Evolutionary conservation across 2,797 vertebrate species (phyloP), one percentile per base, ranked within the genome.

Genomic region (Chelidonichthys spinosus): DNA sequence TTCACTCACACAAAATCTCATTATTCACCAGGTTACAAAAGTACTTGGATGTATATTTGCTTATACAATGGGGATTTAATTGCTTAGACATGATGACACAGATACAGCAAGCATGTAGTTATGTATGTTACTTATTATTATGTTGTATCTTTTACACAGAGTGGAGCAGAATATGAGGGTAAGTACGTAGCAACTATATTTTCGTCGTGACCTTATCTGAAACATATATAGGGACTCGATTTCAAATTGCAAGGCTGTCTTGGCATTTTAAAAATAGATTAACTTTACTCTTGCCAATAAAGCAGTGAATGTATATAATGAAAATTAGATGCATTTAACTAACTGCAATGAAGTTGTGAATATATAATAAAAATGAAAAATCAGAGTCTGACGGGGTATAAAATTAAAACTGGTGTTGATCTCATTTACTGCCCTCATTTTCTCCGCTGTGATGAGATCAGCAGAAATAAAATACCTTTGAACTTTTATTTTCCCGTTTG

Each of bases 391-490:
- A 25, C 25, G 25, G n/a, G 46, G 46, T 71, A 36, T 32, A 42
- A 47, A 13, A 44, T 37, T 25, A 35, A 56, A 58, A 67, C 43
- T 68, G 39, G 7, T 62, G 7, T 54, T 40, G 15, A 52, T 50
- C 14, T 63, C 7, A 44, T 50, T 63, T 17, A 63, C 52, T 70
- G 43, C 50, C 44, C 10, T 71, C 3, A 54, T 75, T 79, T 74
- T 35, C 33, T 73, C 11, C 8, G 3, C 33, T 52, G 17, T 44
- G 40, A 72, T 42, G 50, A 82, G 61, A 68, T 85, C n/a, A 81
- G 52, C 52, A 72, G 63, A 73, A 71, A 83, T 46, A 32, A 65
- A 69, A 79, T 46, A 60, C 39, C 54, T 76, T 33, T 79, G n/a
- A 65, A 68, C 54, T 69, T 69, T 49, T 63, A 54, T 64, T 59